Evolutionary conservation across 2,797 vertebrate species (phyloP).

Genomic region (Nothura maculosa): DNA sequence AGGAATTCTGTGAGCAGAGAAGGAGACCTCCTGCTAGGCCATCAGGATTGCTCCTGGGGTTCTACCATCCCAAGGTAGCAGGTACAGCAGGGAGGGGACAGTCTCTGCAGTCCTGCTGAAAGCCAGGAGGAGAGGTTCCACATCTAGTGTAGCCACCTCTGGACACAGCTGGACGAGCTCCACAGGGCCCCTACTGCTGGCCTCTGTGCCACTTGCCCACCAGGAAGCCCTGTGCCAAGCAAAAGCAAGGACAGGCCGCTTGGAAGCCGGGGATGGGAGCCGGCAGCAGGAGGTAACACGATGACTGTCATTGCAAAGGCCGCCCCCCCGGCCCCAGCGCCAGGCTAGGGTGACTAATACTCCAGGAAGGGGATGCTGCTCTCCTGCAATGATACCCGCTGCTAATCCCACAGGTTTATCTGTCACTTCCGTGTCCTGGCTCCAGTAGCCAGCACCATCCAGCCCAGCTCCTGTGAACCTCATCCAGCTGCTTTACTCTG

Average conservation of each 20-base stretch:
- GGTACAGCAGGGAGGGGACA: rapidly evolving
- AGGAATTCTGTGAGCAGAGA: neutral
- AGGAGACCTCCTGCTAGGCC: rapidly evolving
- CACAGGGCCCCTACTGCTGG: rapidly evolving
- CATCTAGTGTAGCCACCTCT: neutral
- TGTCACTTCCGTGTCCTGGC: neutral
- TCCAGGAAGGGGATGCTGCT: conserved; percentile 42
- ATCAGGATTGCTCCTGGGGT: rapidly evolving
- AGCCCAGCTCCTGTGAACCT: neutral
- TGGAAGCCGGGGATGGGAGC: neutral
- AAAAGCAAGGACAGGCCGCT: neutral
- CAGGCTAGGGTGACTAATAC: conserved; percentile 36
- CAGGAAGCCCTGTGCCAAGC: neutral
- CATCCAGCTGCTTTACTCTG: neutral
- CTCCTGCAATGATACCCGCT: neutral
- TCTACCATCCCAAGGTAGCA: rapidly evolving
- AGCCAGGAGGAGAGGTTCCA: neutral
- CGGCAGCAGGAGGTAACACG: neutral
- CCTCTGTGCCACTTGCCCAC: neutral
- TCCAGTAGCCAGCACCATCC: neutral
- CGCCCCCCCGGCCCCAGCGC: neutral
- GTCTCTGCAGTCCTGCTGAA: rapidly evolving
- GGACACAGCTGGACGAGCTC: too few relatives aligned
- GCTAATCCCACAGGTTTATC: conserved; percentile 52
- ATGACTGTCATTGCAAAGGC: neutral